Conservation (phyloP, 2,888 invertebrate species). For the Folsomia candida region DNA sequence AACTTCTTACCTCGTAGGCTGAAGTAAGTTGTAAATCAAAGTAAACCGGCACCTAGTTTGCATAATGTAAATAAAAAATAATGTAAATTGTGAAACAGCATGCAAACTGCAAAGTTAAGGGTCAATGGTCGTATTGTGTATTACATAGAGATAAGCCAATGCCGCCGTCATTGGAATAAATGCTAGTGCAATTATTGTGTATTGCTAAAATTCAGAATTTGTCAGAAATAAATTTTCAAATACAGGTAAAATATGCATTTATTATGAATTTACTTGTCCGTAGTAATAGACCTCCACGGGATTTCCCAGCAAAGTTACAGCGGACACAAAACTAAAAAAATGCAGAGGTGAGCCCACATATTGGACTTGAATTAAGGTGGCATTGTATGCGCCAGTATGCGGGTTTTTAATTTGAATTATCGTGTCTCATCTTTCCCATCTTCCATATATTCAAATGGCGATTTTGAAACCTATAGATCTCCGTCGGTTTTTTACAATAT, state of each 20-base stretch:
- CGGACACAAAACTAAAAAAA: slow-evolving; percentile 36
- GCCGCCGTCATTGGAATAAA: slow-evolving; percentile 43
- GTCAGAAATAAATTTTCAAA: no score
- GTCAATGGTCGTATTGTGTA: slow-evolving; percentile 26
- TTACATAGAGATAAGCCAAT: slow-evolving; percentile 35
- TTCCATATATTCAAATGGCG: no score
- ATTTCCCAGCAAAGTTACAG: slow-evolving; percentile 36
- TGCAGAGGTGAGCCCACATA: background rate
- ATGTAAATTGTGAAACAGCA: slow-evolving; percentile 3
- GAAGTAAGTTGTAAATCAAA: slow-evolving; percentile 43
- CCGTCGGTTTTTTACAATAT: no score
- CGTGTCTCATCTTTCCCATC: no score
- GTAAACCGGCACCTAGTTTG: slow-evolving; percentile 19
- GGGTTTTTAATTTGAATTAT: no score
- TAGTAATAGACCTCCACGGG: slow-evolving; percentile 42
- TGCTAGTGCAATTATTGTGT: slow-evolving; percentile 33
- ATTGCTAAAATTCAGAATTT: no score
- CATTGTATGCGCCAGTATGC: background rate
- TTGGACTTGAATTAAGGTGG: background rate
- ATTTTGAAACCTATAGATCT: no score
- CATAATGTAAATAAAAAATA: background rate
- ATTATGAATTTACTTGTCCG: no score
- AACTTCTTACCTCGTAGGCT: slow-evolving; percentile 31
- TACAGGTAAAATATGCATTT: no score
- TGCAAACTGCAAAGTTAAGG: no score